Base-by-base conservation (phyloP, 2,888 invertebrate species). In the Galerucella calmariensis region DNA sequence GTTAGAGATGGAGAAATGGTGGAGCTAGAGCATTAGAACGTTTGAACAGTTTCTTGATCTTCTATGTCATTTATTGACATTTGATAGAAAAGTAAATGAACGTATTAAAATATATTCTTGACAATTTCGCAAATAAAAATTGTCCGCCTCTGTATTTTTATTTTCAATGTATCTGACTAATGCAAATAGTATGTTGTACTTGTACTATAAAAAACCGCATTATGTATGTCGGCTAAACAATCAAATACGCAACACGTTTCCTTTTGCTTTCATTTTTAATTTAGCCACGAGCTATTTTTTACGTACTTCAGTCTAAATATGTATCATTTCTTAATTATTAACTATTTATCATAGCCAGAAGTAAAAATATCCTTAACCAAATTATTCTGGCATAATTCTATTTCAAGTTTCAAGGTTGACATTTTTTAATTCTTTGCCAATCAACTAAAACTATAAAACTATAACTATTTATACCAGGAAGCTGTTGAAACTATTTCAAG, bases 161-260 rank as follows among this genome's bases (percentile, higher is more conserved):
- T 20, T 8, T 16, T 56, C 56, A 56, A 8, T 8, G 8, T 41
- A 41, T 41, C 35, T 41, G 35, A 56, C 20, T 56, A 56, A 56
- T 56, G 56, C 16, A 56, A 16, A 56, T 56, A 56, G 11, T 20
- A 9, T 56, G 56, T 56, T 56, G 11, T 20, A 16, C 56, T 56
- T 56, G 16, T 56, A 9, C 56, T 56, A 48, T 41, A 56, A 20
- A 20, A 56, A 20, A 10, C 20, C 9, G 10, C 56, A 9, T 51
- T 51, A n/a, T 51, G n/a, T 51, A n/a, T 51, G n/a, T 51, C n/a
- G n/a, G 51, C 14, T 51, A 51, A 51, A 56, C 20, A 56, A 56
- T 16, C 56, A 56, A 56, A 56, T 56, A 56, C 56, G 20, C 56
- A 56, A 56, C 20, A 56, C 56, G 3, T 56, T 4, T 12, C 11